Evolutionary conservation across 2,797 vertebrate genomes (phyloP), one percentile per base, ranked within the genome.

Genomic region (Oophaga sylvatica): DNA sequence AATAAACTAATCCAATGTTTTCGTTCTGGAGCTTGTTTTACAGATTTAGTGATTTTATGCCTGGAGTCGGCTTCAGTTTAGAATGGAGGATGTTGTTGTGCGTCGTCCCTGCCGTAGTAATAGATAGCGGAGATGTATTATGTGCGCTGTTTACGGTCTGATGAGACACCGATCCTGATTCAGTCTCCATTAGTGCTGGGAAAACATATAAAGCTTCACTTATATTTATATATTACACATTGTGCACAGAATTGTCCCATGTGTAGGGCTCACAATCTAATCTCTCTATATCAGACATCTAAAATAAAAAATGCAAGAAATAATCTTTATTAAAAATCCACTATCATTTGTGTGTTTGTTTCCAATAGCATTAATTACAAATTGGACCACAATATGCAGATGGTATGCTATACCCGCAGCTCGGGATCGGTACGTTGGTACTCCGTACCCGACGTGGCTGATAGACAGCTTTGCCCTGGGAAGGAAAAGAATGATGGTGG

Each of bases 401-500:
- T 62, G 17, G 2, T 11, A 63, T 63, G 63, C 31, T 73, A 5
- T 80, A 86, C 84, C 29, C 79, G 63, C 29, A 86, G 76, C 56
- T 86, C 76, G 9, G 76, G 59, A 15, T 80, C 76, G 29, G 63
- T 68, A 15, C 45, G 80, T 13, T 57, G 70, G 7, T 35, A 8
- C 10, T 71, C 53, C 56, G 16, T 22, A 59, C 29, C 81, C 57
- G 81, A 71, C 26, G 68, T 35, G 17, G 13, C 11, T 26, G 29
- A 84, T 41, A 20, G 56, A 9, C 81, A 83, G 11, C n/a, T 83
- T 41, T 83, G 45, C 9, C 53, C 81, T 83, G 26, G 26, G 26
- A 59, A 31, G 56, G 1, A 57, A 2, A 57, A 59, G 10, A 35
- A 41, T 53, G 48, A 53, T 53, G 6, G 48, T 53, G 48, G 48